Percentiles rank a stretch among this genome's conserved stretches.
These are phyloP conservation scores for Craseonycteris thonglongyai DNA, from an alignment of 2,113 vertebrate species.

Conservation along the genomic window DNA sequence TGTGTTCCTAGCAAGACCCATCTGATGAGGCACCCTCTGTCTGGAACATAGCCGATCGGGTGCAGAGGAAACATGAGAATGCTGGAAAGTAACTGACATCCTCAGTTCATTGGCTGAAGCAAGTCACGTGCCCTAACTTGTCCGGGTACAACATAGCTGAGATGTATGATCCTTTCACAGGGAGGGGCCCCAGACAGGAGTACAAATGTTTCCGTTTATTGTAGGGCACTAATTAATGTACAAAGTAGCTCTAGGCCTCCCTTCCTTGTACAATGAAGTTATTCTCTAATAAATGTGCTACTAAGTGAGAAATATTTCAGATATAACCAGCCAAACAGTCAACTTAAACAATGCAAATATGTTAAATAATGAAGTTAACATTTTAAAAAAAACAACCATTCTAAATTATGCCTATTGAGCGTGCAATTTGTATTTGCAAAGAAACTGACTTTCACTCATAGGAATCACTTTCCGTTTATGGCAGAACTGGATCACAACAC, in stretches of 20 bases:
- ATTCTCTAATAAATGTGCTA: not conserved
- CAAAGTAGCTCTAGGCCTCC: not conserved
- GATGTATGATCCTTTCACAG: not conserved
- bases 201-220: not conserved
- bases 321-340: not conserved
- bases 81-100: not conserved
- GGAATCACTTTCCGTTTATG: constrained; percentile 34
- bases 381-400: not conserved
- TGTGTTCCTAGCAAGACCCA: not conserved
- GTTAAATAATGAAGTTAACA: not conserved
- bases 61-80: not conserved
- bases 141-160: not conserved
- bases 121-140: not conserved
- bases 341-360: not conserved
- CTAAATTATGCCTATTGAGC: not conserved
- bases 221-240: not conserved
- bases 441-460: constrained; percentile 37
- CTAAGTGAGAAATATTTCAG: not conserved
- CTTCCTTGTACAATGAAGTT: not conserved
- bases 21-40: not conserved
- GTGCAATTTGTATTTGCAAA: not conserved
- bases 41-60: not conserved
- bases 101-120: not conserved
- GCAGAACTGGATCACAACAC: not conserved
- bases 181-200: not conserved